A percentile compares a stretch with the other conserved stretches of the same genome.
Conservation (phyloP, 2,797 vertebrate genomes). For the Nyctalus aviator region DNA sequence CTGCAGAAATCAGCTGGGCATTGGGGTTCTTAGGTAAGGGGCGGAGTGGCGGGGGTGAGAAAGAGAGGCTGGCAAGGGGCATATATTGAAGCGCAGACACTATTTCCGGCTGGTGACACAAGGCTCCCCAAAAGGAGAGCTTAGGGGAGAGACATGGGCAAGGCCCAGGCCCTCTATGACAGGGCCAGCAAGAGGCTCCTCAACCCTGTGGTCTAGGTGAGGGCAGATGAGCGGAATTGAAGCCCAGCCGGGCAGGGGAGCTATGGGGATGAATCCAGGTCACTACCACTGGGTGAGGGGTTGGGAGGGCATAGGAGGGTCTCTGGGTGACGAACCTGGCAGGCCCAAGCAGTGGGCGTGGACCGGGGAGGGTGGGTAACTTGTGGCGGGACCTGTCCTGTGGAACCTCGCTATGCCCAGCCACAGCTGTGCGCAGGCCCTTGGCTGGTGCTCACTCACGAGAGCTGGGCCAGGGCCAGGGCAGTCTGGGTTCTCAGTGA, state of each 20-base stretch:
- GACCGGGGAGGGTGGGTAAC: background rate
- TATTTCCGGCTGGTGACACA: rapidly evolving
- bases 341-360: background rate
- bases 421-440: background rate
- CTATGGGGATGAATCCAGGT: no score
- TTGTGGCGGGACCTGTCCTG: rapidly evolving
- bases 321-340: background rate
- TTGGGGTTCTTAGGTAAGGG: background rate
- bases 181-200: background rate
- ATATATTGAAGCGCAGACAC: background rate
- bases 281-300: no score
- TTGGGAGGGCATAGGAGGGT: background rate
- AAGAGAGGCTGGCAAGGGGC: background rate
- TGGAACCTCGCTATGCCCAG: background rate
- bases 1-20: no score
- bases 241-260: background rate
- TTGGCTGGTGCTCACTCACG: background rate
- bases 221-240: background rate
- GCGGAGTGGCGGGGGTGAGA: background rate
- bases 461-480: background rate
- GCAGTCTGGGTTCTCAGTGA: background rate
- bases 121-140: background rate
- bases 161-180: no score
- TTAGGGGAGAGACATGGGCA: background rate
- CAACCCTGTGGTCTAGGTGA: background rate